Conservation (phyloP, 2,888 invertebrate species). For the Cephus spinipes region DNA sequence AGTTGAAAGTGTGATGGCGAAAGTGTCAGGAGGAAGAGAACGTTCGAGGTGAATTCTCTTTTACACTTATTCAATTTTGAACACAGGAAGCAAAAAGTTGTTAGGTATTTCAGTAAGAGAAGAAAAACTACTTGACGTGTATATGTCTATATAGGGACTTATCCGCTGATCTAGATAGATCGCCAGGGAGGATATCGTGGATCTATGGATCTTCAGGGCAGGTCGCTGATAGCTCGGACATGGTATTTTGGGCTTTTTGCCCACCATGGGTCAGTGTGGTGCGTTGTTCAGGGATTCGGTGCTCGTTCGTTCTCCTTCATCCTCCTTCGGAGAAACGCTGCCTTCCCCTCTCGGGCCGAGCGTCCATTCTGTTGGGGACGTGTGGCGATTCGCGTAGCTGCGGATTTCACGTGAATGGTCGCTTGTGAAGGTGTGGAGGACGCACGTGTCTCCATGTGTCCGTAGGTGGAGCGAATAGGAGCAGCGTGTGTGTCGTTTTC, state of each 20-base stretch:
- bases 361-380: no score
- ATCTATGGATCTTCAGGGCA: neutral
- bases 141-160: no score
- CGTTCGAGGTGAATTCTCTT: no score
- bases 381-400: no score
- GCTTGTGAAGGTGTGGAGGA: slow-evolving; percentile 31
- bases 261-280: slow-evolving; percentile 27
- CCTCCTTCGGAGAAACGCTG: neutral
- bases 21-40: no score
- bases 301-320: slow-evolving; percentile 4
- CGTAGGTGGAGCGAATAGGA: slow-evolving; percentile 57
- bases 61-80: no score
- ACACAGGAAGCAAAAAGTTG: no score
- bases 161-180: no score
- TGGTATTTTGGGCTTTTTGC: slow-evolving; percentile 22
- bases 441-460: slow-evolving; percentile 42
- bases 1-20: no score
- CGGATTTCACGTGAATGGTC: neutral
- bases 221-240: neutral
- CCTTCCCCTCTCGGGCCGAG: no score
- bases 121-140: no score
- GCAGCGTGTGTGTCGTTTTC: slow-evolving; percentile 44
- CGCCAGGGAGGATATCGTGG: neutral
- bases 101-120: no score
- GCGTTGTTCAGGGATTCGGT: slow-evolving; percentile 43